Evolutionary conservation across 2,888 invertebrate genomes (phyloP).

Genomic region (Tenthredo mesomela): DNA sequence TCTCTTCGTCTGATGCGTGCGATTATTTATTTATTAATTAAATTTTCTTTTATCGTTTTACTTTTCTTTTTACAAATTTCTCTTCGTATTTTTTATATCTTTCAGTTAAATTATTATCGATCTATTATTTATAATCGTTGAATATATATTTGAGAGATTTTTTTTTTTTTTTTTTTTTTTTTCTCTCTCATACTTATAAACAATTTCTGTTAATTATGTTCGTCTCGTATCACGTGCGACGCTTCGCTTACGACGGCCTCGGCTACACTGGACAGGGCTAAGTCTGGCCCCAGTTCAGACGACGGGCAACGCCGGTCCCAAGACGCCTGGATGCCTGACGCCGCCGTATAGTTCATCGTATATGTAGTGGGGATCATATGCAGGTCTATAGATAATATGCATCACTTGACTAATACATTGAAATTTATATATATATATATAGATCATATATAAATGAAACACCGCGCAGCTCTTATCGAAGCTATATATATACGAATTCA

Average conservation of each 20-base stretch:
- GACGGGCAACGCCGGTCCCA: conserved; percentile 40
- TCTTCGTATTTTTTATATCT: too few species aligned
- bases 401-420: conserved; percentile 22
- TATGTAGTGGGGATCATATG: conserved; percentile 13
- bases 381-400: conserved; percentile 14
- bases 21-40: too few species aligned
- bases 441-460: neutral
- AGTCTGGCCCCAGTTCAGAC: conserved; percentile 26
- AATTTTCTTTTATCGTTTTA: too few species aligned
- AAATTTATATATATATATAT: neutral
- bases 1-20: too few species aligned
- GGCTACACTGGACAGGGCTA: conserved; percentile 40
- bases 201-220: neutral
- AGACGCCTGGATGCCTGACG: conserved; percentile 28
- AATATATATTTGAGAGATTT: neutral
- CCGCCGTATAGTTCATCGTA: neutral
- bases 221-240: conserved; percentile 12
- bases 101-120: too few species aligned
- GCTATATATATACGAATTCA: neutral
- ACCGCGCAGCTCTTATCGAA: neutral
- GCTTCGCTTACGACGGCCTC: conserved; percentile 28
- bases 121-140: neutral
- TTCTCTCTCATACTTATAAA: neutral
- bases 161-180: neutral
- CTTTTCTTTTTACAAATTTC: too few species aligned